These are phyloP conservation scores for Aricia agestis DNA, from an alignment of 1,140 invertebrate species.

Conservation along the genomic window DNA sequence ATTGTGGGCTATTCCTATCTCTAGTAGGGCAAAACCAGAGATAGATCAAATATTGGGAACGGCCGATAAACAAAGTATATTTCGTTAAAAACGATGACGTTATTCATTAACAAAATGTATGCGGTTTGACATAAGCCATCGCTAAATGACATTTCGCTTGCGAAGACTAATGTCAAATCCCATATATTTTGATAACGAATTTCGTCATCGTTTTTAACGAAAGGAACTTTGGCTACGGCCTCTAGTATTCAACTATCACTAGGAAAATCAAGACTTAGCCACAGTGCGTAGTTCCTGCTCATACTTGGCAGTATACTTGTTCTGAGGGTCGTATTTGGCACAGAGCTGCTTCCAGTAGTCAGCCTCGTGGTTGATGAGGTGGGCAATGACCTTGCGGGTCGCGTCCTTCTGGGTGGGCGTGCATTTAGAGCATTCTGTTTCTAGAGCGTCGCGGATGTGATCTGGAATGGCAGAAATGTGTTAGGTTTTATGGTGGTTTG, in stretches of 20 bases:
- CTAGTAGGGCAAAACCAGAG: too few relatives aligned
- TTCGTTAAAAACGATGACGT: too few relatives aligned
- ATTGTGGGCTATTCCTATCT: too few relatives aligned
- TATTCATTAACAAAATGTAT: too few relatives aligned
- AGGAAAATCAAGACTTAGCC: neutral
- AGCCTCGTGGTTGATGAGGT: conserved; percentile 75
- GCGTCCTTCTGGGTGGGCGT: conserved; percentile 74
- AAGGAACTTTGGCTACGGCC: too few relatives aligned
- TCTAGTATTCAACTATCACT: neutral
- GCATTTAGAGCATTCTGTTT: conserved; percentile 79
- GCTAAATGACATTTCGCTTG: too few relatives aligned
- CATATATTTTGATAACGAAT: too few relatives aligned
- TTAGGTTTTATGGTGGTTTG: neutral
- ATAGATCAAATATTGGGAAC: too few relatives aligned
- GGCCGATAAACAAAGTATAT: too few relatives aligned
- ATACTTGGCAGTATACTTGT: conserved; percentile 76
- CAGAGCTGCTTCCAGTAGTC: conserved; percentile 76
- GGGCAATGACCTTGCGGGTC: conserved; percentile 73
- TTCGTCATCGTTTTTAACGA: too few relatives aligned
- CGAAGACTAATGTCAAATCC: too few relatives aligned
- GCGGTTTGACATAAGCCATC: too few relatives aligned
- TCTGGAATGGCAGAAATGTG: conserved; percentile 20
- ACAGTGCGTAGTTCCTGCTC: conserved; percentile 35
- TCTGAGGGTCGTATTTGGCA: conserved; percentile 79
- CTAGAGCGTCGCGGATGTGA: conserved; percentile 77